Conservation (phyloP, 1,140 invertebrate species). For the Aphidius gifuensis region DNA sequence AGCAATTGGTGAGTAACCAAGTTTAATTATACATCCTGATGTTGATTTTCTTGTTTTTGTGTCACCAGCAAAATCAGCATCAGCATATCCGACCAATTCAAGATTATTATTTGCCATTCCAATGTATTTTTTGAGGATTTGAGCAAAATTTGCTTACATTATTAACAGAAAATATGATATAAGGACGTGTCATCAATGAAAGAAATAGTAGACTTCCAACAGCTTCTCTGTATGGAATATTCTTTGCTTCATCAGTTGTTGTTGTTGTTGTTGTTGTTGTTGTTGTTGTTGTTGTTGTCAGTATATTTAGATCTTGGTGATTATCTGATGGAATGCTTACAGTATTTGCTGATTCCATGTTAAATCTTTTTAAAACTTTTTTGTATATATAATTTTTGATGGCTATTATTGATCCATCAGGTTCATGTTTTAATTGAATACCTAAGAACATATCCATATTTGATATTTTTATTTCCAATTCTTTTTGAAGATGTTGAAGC, state of each 20-base stretch:
- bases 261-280: no score
- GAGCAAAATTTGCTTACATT: not conserved
- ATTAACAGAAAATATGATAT: slow-evolving; percentile 5
- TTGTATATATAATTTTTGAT: slow-evolving; percentile 33
- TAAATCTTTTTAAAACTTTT: slow-evolving; percentile 21
- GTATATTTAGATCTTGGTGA: slow-evolving; percentile 9
- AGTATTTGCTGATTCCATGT: slow-evolving; percentile 14
- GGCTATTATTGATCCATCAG: slow-evolving; percentile 27
- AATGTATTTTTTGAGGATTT: not conserved
- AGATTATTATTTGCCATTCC: slow-evolving; percentile 24
- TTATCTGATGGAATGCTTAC: slow-evolving; percentile 18
- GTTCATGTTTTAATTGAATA: slow-evolving; percentile 24
- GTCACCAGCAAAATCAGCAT: slow-evolving; percentile 15
- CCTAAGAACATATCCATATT: slow-evolving; percentile 25
- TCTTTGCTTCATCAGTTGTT: not conserved
- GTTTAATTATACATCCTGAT: slow-evolving; percentile 1
- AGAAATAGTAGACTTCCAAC: slow-evolving; percentile 7
- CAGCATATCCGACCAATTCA: slow-evolving; percentile 13
- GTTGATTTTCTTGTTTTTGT: slow-evolving; percentile 31
- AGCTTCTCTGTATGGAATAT: slow-evolving; percentile 11
- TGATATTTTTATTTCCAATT: slow-evolving; percentile 27
- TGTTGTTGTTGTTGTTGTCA: no score
- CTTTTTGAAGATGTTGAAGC: slow-evolving; percentile 21
- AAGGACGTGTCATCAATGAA: slow-evolving; percentile 3
- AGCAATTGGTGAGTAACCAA: not conserved